Evolutionary conservation across 2,113 vertebrate genomes (phyloP).

Genomic region (Engraulis encrasicolus): DNA sequence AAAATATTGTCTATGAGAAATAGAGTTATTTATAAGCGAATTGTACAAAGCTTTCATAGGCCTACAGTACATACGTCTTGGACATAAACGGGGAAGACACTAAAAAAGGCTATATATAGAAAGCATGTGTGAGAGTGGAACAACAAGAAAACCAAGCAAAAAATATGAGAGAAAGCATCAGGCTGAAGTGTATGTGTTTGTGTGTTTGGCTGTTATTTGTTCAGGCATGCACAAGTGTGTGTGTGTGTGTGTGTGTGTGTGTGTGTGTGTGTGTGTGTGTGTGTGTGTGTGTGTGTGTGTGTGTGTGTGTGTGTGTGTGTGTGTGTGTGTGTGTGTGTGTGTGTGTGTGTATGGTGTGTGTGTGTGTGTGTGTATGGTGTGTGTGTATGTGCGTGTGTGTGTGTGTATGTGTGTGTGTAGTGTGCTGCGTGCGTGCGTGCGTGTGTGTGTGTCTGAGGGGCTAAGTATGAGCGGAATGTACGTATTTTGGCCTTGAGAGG

Average conservation of each 20-base stretch:
- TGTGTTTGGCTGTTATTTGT: too few relatives aligned
- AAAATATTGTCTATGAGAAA: too few relatives aligned
- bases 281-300: constrained; percentile 1
- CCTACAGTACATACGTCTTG: too few relatives aligned
- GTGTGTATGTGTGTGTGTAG: neutral
- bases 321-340: neutral
- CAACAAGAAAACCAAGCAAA: too few relatives aligned
- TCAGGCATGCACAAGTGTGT: too few relatives aligned
- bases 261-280: neutral
- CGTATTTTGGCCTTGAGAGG: neutral
- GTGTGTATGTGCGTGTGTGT: neutral
- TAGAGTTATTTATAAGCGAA: too few relatives aligned
- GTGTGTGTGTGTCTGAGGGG: neutral
- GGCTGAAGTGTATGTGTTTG: too few relatives aligned
- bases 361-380: neutral
- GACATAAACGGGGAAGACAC: too few relatives aligned
- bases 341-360: neutral
- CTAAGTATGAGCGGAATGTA: neutral
- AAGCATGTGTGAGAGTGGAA: too few relatives aligned
- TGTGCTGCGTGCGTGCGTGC: neutral
- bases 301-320: neutral
- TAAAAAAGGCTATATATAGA: too few relatives aligned
- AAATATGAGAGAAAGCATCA: too few relatives aligned
- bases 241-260: neutral
- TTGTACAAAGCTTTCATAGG: too few relatives aligned